Evolutionary conservation across 2,113 vertebrate species (phyloP), one percentile per base, ranked within the genome.

Genomic region (Coptodon rendalli): DNA sequence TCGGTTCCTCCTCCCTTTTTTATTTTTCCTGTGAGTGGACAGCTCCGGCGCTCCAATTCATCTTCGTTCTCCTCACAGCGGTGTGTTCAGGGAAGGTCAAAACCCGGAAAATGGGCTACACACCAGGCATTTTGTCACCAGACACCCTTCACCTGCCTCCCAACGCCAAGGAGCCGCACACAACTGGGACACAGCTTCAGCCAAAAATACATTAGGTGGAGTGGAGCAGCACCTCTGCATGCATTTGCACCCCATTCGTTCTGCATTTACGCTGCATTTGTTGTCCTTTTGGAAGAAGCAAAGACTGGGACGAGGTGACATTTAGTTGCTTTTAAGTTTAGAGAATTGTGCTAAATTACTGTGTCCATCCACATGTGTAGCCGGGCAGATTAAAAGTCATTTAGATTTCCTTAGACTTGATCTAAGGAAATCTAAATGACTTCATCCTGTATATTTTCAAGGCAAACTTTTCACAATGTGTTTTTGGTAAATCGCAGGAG

Each of bases 61-160:
- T 94, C 93, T 94, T 93, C 59, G 80, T 94, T 93, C 86, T 82
- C 80, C 87, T 89, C 85, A 31, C 87, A 80, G 90, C 90, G 14
- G 59, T 57, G 87, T 59, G 5, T 87, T 86, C 81, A 71, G 38
- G 85, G 92, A 94, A 94, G 94, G 94, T 95, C 93, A 93, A 68
- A 91, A 93, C 92, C 93, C 14, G 80, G 91, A 91, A 92, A 93
- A 94, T 92, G 83, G 94, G 90, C 91, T 90, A 86, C 91, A 87
- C 86, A 88, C 84, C 83, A 27, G 91, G 86, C 90, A 13, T 91
- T 93, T 93, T 91, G 90, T 91, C 94, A 93, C 81, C 85, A 83
- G 71, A 80, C 91, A 88, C 91, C 86, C 93, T 89, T 93, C 93
- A 93, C 92, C 92, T 92, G 92, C 93, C 82, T 87, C 84, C 73